These are phyloP conservation scores for Therioaphis trifolii DNA, from an alignment of 2,888 invertebrate genomes.

Conservation along the genomic window DNA sequence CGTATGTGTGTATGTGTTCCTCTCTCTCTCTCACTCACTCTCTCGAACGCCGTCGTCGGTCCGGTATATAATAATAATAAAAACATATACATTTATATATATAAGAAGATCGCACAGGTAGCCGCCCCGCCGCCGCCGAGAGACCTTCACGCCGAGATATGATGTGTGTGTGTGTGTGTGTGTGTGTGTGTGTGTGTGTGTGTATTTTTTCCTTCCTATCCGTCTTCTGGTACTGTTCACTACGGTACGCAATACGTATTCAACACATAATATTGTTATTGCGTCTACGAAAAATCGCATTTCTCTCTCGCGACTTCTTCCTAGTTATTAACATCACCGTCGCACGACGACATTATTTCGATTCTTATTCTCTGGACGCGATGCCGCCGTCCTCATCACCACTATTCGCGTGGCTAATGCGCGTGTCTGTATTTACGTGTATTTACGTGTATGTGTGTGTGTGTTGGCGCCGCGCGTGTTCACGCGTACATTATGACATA, in stretches of 20 bases:
- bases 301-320: background rate
- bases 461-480: too few species aligned
- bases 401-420: too few species aligned
- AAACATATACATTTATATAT: background rate
- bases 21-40: background rate
- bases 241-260: too few species aligned
- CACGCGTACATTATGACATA: too few species aligned
- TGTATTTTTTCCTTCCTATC: background rate
- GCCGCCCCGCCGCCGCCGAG: constrained; percentile 16
- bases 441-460: too few species aligned
- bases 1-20: background rate
- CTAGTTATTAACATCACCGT: too few species aligned
- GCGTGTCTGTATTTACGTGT: too few species aligned
- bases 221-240: too few species aligned
- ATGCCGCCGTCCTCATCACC: too few species aligned
- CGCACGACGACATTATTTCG: background rate
- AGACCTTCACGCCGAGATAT: constrained; percentile 43
- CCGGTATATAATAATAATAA: constrained; percentile 9
- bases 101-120: constrained; percentile 54
- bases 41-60: background rate
- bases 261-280: too few species aligned
- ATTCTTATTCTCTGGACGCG: background rate
- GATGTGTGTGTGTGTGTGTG: too few species aligned
- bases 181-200: background rate
- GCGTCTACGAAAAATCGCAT: constrained; percentile 23